Evolutionary conservation across 1,140 invertebrate genomes (phyloP).

Genomic region (Pseudomyrmex pallidus): DNA sequence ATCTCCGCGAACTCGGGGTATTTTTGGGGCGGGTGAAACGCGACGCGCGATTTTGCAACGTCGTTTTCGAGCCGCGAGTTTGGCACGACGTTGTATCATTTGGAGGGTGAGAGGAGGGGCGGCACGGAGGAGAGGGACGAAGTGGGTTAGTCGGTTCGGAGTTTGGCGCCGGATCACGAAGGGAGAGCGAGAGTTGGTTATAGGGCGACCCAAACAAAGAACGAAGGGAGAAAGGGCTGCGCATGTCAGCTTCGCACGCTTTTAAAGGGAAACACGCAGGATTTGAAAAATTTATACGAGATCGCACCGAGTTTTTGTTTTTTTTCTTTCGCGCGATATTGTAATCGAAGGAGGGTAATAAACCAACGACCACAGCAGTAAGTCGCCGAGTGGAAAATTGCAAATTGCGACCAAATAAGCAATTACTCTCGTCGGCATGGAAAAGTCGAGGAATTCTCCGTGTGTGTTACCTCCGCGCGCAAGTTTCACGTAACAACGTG

Average conservation of each 20-base stretch:
- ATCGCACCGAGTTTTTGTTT: too few species aligned
- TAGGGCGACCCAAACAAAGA: constrained; percentile 77
- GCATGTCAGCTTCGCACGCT: constrained; percentile 66
- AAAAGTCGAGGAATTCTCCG: not conserved
- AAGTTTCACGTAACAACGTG: constrained; percentile 32
- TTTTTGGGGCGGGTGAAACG: constrained; percentile 18
- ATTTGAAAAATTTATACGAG: constrained; percentile 62
- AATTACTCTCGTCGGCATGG: not conserved
- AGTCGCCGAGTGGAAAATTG: too few species aligned
- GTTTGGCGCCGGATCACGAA: constrained; percentile 37
- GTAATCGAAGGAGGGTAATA: not conserved
- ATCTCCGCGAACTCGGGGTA: not conserved
- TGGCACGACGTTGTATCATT: constrained; percentile 72
- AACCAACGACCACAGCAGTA: not conserved
- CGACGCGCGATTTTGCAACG: constrained; percentile 32
- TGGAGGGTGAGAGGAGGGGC: constrained; percentile 30
- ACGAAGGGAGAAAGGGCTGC: constrained; percentile 66
- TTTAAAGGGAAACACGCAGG: constrained; percentile 75
- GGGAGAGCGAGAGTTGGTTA: constrained; percentile 66
- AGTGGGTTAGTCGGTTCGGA: constrained; percentile 79
- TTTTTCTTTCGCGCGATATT: not conserved
- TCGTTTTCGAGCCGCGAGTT: constrained; percentile 4
- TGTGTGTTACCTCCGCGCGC: not conserved
- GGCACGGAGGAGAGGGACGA: constrained; percentile 36
- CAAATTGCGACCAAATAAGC: too few species aligned